Percentiles rank a stretch among this genome's conserved stretches.
These are phyloP conservation scores for Orchestia grillus DNA, from an alignment of 1,140 invertebrate genomes.

Conservation along the genomic window DNA sequence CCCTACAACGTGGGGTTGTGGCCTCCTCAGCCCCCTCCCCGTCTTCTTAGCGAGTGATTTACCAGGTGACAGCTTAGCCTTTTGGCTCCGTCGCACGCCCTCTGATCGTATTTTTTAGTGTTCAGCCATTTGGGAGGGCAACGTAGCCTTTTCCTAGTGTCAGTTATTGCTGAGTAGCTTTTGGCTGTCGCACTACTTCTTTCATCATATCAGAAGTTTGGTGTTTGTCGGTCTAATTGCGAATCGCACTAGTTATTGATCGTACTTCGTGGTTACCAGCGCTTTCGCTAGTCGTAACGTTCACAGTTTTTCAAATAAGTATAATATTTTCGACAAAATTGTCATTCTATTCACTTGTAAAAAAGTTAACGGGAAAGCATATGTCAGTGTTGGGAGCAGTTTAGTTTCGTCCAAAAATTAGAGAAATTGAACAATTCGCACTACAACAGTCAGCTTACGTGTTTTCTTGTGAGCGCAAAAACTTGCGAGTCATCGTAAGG, in stretches of 20 bases:
- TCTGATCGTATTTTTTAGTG: background rate
- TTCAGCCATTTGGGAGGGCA: background rate
- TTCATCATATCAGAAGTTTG: background rate
- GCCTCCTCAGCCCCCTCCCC: background rate
- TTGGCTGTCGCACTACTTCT: background rate
- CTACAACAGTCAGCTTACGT: too few relatives aligned
- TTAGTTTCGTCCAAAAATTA: too few relatives aligned
- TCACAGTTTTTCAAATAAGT: background rate
- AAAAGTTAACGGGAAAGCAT: too few relatives aligned
- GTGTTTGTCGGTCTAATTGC: background rate
- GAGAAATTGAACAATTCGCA: too few relatives aligned
- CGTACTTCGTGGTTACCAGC: background rate
- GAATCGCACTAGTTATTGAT: background rate
- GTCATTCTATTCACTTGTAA: background rate
- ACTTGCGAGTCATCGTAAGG: background rate
- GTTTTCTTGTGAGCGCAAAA: too few relatives aligned
- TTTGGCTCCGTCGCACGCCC: background rate
- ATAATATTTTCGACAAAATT: background rate
- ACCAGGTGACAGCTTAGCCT: slow-evolving; percentile 26
- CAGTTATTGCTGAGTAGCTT: background rate
- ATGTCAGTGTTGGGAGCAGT: too few relatives aligned
- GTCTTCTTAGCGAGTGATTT: slow-evolving; percentile 42
- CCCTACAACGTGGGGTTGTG: background rate
- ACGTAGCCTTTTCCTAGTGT: background rate
- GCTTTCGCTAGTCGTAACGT: background rate